Evolutionary conservation across 2,888 invertebrate genomes (phyloP), one percentile per base, ranked within the genome.

Genomic region (Anticlea derivata): DNA sequence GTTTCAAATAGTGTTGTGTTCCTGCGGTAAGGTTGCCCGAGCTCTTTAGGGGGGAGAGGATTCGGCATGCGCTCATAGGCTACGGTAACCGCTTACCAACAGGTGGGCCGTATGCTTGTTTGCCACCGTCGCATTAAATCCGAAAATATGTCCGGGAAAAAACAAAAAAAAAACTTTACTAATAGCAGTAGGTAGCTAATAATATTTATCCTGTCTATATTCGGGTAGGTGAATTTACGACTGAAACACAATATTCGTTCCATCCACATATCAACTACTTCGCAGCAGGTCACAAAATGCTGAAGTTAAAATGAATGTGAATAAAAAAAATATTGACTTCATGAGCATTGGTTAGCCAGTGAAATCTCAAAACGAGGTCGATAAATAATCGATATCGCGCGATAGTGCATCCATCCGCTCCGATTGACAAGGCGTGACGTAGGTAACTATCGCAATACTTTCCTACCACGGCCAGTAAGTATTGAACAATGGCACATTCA

Each of bases 381-480:
- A 74, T 78, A 80, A 80, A 74, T 78, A 80, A 80, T 80, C 83
- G 80, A 73, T 79, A 80, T 80, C 82, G 73, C 80, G 79, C 80
- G 67, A 80, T 78, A 73, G 75, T 73, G 78, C 80, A 78, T 80
- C 80, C 76, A 68, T 67, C 74, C 77, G 85, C 75, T 81, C 86
- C 79, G 85, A 87, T 84, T 86, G 88, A 85, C 86, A 80, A 75
- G 4, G 73, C 85, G 85, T 85, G 82, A 80, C 79, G 81, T 80
- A n/a, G n/a, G n/a, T n/a, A n/a, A n/a, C n/a, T n/a, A 82, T 82
- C 71, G 77, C 67, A 67, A 77, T 76, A 78, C 74, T 80, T 77
- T 73, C 69, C 68, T 74, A 75, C 73, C 71, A 70, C 65, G 65
- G 73, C 76, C 70, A 72, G 31, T 31, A 31, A 31, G n/a, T 30